Conservation (phyloP, 2,888 invertebrate species). For the Pollenia labialis region DNA sequence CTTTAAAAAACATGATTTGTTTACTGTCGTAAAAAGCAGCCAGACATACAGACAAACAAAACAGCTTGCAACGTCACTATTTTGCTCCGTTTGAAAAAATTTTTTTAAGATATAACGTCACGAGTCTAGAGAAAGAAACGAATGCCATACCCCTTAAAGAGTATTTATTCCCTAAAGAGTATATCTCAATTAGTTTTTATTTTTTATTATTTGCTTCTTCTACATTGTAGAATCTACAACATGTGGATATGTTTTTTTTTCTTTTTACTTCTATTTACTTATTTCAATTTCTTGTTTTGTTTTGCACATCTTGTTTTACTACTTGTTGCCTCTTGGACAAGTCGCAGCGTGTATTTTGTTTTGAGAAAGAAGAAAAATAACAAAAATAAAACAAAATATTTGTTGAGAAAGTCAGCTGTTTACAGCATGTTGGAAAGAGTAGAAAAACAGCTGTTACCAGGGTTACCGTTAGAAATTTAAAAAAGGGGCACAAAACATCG, state of each 20-base stretch:
- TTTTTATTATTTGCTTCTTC: conserved; percentile 11
- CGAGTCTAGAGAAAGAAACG: neutral
- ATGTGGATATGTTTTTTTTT: conserved; percentile 20
- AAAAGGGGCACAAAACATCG: too few species aligned
- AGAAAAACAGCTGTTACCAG: neutral
- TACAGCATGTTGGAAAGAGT: conserved; percentile 21
- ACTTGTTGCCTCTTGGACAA: conserved; percentile 50
- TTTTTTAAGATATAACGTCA: conserved; percentile 16
- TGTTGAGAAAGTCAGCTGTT: conserved; percentile 49
- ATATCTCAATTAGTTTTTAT: neutral
- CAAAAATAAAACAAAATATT: neutral
- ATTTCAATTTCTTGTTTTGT: conserved; percentile 50
- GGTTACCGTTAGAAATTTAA: too few species aligned
- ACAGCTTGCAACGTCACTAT: conserved; percentile 3
- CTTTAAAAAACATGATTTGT: neutral
- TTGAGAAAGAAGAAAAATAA: neutral
- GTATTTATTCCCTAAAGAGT: conserved; percentile 28
- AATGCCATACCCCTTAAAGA: neutral
- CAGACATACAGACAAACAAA: neutral
- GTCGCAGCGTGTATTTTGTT: neutral
- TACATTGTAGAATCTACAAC: too few species aligned
- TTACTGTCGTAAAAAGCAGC: conserved; percentile 15
- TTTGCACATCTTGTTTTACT: conserved; percentile 45
- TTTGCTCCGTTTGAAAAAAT: neutral
- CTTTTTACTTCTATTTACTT: conserved; percentile 41